Evolutionary conservation across 1,140 invertebrate genomes (phyloP), one percentile per base, ranked within the genome.

Genomic region (Drosophila paulistorum): DNA sequence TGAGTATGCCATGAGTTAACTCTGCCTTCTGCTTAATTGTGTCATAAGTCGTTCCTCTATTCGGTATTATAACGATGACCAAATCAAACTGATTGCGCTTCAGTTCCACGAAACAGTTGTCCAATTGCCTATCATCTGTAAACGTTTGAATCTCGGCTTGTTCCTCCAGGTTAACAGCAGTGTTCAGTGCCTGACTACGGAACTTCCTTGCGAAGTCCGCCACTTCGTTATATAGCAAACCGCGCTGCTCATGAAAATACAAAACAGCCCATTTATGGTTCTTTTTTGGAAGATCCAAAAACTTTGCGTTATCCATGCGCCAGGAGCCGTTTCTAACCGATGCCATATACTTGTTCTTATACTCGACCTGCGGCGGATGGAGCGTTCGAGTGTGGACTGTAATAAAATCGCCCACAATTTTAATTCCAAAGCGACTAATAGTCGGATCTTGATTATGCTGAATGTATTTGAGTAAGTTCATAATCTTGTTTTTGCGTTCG

Each of bases 11-110:
- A 51, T 96, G 92, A 3, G 93, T 90, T 0, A 96, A 85, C 93
- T 98, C 97, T 0, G 96, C 95, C 7, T 94, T 93, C 77, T 96
- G 94, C 90, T 98, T 98, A 0, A 98, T 91, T 85, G 93, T 79
- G 85, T 93, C 92, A 68, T 95, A 94, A 23, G 72, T 58, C 20
- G 89, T 71, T 0, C 92, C 92, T 23, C 92, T 92, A 7, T 94
- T 91, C 2, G 95, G 77, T 30, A 95, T 93, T 55, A 96, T 90
- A 5, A 95, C 92, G 10, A 95, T 55, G 2, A 91, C 82, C 35
- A 87, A 63, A 14, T 60, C 65, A 30, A n/a, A 77, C 9, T 79
- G 35, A 0, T 68, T 33, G 5, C 14, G 37, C 42, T 89, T 89
- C 0, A 91, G 59, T 6, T 90, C 74, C 4, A 3, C 37, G 3